Conservation (phyloP, 2,113 vertebrate species). For the Cavia porcellus region DNA sequence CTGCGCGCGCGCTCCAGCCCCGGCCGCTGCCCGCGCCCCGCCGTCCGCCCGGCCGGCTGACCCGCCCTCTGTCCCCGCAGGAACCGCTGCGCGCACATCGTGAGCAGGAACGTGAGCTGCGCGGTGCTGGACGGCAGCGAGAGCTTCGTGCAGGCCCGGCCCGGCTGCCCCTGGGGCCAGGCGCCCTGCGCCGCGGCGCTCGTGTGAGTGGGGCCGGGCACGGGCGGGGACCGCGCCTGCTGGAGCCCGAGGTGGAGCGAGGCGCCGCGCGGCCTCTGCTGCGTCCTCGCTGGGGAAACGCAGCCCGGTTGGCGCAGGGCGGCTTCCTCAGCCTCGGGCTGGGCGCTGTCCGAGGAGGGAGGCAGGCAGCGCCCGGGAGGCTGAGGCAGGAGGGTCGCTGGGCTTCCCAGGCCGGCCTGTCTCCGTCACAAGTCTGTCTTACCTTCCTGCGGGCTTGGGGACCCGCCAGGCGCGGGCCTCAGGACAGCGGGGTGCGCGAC, state of each 20-base stretch:
- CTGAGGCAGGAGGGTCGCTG: not conserved
- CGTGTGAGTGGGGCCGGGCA: conserved; percentile 85
- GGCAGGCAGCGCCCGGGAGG: not conserved
- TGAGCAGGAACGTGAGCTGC: conserved; percentile 96
- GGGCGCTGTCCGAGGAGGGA: not conserved
- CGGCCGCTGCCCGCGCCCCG: no score
- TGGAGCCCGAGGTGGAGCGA: not conserved
- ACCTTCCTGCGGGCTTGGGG: not conserved
- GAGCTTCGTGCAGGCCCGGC: conserved; percentile 92
- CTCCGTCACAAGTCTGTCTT: not conserved
- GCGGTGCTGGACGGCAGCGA: conserved; percentile 93
- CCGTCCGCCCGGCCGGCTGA: not conserved
- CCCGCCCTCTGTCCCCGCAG: conserved; percentile 84
- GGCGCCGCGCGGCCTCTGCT: not conserved
- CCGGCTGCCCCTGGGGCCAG: conserved; percentile 91
- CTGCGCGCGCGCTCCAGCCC: not conserved
- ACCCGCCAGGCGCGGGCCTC: not conserved
- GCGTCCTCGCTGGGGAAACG: not conserved
- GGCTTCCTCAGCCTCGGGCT: not conserved
- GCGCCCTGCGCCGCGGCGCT: conserved; percentile 90
- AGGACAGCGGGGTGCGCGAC: not conserved
- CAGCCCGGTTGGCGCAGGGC: not conserved
- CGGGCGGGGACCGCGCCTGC: no score
- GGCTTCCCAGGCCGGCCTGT: not conserved
- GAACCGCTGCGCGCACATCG: conserved; percentile 98